Evolutionary conservation across 2,797 vertebrate species (phyloP), one percentile per base, ranked within the genome.

Genomic region (Anguilla pacifica): DNA sequence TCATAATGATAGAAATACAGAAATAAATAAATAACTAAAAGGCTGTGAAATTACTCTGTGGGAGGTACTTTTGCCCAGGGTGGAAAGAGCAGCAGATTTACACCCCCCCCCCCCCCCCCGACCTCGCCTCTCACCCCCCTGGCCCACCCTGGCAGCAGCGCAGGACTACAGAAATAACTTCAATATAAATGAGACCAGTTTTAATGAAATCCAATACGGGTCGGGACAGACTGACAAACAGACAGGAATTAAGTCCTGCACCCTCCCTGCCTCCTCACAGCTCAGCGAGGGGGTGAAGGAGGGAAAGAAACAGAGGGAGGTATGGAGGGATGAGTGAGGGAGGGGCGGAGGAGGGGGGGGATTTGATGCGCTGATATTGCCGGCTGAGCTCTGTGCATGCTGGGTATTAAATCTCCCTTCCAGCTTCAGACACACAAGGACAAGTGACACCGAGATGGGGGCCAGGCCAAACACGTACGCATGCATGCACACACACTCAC

Each of bases 321-420:
- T 9, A 57, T 57, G 55, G 55, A 43, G 92, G 84, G 85, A 89
- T 6, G 79, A 88, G 25, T 81, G 74, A 10, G 55, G 83, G 83
- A 91, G 91, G 96, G 93, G 92, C 95, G 96, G 95, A 92, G 93
- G 95, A 92, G 93, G 0, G 90, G 94, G 93, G 64, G 92, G 88
- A 88, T 92, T 91, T 91, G 94, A 96, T 96, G 97, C 95, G 94
- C 95, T 95, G 96, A 98, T 97, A 97, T 97, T 96, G 97, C 96
- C 96, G 94, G 94, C 95, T 93, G 93, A 93, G 95, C 95, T 96
- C 96, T 94, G 94, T 96, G 96, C 93, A 95, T 95, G 96, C 96
- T 96, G 96, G 97, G 97, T 97, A 98, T 97, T 98, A 98, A 96
- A 96, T 97, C 97, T 97, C 97, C 96, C 95, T 93, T 94, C 98